These are phyloP conservation scores for Apis laboriosa DNA, from an alignment of 1,140 invertebrate genomes.

Conservation along the genomic window DNA sequence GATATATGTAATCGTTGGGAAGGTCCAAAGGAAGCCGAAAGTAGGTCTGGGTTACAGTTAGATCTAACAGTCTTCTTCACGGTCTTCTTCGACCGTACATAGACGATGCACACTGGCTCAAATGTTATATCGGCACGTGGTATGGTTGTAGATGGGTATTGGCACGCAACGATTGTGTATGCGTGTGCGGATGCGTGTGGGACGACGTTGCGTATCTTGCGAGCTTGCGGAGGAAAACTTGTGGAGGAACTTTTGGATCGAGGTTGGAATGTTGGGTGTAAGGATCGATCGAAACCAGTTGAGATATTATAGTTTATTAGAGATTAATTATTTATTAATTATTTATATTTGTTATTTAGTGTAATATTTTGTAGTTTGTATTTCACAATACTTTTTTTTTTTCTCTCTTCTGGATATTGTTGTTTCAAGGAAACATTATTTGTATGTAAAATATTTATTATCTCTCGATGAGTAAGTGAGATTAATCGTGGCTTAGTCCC, in stretches of 20 bases:
- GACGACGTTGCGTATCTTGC: neutral
- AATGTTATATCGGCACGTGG: slow-evolving; percentile 24
- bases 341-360: too few species aligned
- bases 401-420: too few species aligned
- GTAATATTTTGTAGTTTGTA: too few species aligned
- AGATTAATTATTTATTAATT: too few species aligned
- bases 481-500: too few species aligned
- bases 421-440: too few species aligned
- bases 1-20: slow-evolving; percentile 17
- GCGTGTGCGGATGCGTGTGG: neutral
- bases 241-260: neutral
- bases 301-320: too few species aligned
- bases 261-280: neutral
- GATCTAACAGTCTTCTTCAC: slow-evolving; percentile 72
- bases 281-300: neutral
- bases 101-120: slow-evolving; percentile 39
- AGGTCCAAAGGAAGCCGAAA: slow-evolving; percentile 63
- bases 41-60: slow-evolving; percentile 80
- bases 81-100: slow-evolving; percentile 4
- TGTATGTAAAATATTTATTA: too few species aligned
- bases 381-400: too few species aligned
- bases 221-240: neutral
- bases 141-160: slow-evolving; percentile 1
- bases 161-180: neutral
- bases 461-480: too few species aligned